These are phyloP conservation scores for Lithophane ornitopus DNA, from an alignment of 2,888 invertebrate species.

Conservation along the genomic window DNA sequence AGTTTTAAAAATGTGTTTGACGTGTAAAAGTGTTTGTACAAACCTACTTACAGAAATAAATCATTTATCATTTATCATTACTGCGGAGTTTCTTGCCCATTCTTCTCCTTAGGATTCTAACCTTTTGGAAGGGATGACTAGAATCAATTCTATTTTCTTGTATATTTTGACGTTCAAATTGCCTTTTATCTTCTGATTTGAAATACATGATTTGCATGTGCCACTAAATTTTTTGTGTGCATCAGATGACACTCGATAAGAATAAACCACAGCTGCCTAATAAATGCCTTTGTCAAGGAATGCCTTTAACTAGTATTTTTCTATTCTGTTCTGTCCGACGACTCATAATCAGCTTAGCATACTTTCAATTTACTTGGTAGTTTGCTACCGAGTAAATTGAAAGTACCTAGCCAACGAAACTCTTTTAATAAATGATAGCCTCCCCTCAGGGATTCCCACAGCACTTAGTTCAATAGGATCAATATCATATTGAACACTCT, in stretches of 20 bases:
- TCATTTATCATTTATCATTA: too few species aligned
- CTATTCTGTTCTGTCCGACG: neutral
- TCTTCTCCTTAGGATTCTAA: too few species aligned
- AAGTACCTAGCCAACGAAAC: conserved; percentile 17
- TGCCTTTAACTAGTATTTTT: neutral
- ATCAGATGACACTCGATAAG: neutral
- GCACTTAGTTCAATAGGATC: conserved; percentile 53
- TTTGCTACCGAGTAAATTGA: neutral
- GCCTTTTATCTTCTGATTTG: too few species aligned
- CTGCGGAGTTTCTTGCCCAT: too few species aligned
- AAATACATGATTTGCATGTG: too few species aligned
- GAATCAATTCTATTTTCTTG: too few species aligned
- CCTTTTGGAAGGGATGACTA: too few species aligned
- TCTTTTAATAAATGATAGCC: conserved; percentile 56
- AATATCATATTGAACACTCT: conserved; percentile 50
- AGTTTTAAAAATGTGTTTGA: too few species aligned
- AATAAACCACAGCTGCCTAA: neutral
- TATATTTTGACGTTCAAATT: too few species aligned
- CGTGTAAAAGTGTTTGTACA: too few species aligned
- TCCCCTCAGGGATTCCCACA: conserved; percentile 50
- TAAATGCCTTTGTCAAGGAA: neutral
- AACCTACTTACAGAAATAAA: too few species aligned
- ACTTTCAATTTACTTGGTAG: neutral
- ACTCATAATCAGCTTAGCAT: neutral
- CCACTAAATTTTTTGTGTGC: too few species aligned